Evolutionary conservation across 1,140 invertebrate genomes (phyloP).

Genomic region (Trichogramma pretiosum): DNA sequence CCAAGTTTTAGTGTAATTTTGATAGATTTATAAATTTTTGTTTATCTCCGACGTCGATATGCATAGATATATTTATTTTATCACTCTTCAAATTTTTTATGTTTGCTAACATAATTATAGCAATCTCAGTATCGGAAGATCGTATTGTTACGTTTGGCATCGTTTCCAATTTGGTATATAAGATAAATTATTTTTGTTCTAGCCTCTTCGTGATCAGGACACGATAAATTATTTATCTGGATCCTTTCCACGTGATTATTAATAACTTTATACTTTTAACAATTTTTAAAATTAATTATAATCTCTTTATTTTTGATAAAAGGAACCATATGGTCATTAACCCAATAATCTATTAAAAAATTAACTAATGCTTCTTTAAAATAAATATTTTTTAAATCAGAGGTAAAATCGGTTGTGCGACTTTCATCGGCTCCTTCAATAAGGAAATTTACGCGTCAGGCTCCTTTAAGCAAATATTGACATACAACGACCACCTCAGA

Average conservation of each 20-base stretch:
- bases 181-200: constrained; percentile 20
- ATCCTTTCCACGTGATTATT: background rate
- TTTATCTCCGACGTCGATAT: constrained; percentile 23
- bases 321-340: background rate
- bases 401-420: background rate
- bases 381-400: constrained; percentile 7
- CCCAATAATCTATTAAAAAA: background rate
- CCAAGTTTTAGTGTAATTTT: constrained; percentile 24
- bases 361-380: constrained; percentile 2
- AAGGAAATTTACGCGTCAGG: background rate
- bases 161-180: constrained; percentile 6
- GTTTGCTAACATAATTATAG: constrained; percentile 18
- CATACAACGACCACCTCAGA: too few species aligned
- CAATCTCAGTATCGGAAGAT: constrained; percentile 18
- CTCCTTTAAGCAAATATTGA: background rate
- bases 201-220: constrained; percentile 17
- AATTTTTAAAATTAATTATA: background rate
- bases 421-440: background rate
- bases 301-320: constrained; percentile 1
- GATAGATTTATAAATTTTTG: constrained; percentile 25
- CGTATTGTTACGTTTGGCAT: constrained; percentile 6
- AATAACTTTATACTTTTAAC: background rate
- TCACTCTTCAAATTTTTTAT: constrained; percentile 8
- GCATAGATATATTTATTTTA: constrained; percentile 20
- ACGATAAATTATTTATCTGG: background rate